A percentile compares a stretch with the other conserved stretches of the same genome.
These are phyloP conservation scores for Omphaloscelis lunosa DNA, from an alignment of 2,888 invertebrate species.

Conservation along the genomic window DNA sequence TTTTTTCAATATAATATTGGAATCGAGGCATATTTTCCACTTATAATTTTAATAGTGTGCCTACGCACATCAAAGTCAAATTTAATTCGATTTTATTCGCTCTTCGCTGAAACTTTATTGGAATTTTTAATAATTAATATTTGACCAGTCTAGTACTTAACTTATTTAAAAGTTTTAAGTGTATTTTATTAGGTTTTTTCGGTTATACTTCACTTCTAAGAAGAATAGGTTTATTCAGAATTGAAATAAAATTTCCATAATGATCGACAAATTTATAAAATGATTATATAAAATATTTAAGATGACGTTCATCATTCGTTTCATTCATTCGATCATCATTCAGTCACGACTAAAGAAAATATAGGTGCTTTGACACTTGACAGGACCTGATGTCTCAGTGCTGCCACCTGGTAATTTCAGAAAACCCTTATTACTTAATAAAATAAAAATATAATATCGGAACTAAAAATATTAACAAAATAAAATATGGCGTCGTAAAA, in stretches of 20 bases:
- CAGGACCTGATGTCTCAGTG: too few species aligned
- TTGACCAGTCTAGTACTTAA: background rate
- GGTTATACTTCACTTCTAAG: background rate
- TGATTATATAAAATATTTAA: too few species aligned
- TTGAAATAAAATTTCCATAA: background rate
- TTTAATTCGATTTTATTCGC: conserved; percentile 30
- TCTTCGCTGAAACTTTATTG: background rate
- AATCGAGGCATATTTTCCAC: background rate
- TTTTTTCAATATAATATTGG: background rate
- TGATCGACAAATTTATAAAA: background rate
- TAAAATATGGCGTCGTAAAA: background rate
- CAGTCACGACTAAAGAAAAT: too few species aligned
- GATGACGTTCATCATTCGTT: too few species aligned
- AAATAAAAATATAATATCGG: too few species aligned
- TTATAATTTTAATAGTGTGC: conserved; percentile 13
- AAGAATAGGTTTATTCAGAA: background rate
- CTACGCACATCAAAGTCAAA: conserved; percentile 31
- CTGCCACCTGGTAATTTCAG: too few species aligned
- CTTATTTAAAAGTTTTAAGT: background rate
- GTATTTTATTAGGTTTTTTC: background rate
- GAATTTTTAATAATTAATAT: conserved; percentile 9
- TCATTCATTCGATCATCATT: too few species aligned
- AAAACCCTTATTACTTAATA: too few species aligned
- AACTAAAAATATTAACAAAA: too few species aligned
- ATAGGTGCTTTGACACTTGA: too few species aligned